Evolutionary conservation across 2,797 vertebrate species (phyloP).

Genomic region (Nothura maculosa): DNA sequence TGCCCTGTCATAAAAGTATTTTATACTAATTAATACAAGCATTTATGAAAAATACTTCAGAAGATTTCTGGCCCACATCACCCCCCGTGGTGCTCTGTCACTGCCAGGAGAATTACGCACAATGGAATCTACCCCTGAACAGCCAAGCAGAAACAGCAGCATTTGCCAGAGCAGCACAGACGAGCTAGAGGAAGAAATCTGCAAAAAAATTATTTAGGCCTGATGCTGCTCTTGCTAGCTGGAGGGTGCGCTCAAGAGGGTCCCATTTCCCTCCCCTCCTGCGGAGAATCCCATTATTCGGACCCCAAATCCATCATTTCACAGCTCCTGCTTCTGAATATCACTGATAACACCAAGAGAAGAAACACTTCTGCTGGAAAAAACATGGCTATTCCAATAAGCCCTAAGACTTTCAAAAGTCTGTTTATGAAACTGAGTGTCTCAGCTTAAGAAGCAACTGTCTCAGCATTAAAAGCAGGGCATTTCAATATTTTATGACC

Average conservation of each 20-base stretch:
- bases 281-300: neutral
- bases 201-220: neutral
- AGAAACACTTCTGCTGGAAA: rapidly evolving
- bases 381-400: neutral
- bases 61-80: neutral
- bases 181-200: neutral
- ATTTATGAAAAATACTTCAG: neutral
- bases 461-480: neutral
- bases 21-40: neutral
- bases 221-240: neutral
- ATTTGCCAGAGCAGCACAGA: neutral
- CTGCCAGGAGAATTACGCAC: too few species aligned
- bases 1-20: neutral
- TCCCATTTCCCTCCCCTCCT: neutral
- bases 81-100: neutral
- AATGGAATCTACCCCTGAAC: neutral
- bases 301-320: neutral
- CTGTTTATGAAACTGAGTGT: rapidly evolving
- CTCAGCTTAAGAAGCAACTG: neutral
- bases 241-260: neutral
- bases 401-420: neutral
- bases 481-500: neutral
- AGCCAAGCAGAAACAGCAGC: neutral
- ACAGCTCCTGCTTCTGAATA: neutral
- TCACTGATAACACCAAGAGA: neutral